Conservation (phyloP, 2,113 vertebrate species). For the Mesocricetus auratus region DNA sequence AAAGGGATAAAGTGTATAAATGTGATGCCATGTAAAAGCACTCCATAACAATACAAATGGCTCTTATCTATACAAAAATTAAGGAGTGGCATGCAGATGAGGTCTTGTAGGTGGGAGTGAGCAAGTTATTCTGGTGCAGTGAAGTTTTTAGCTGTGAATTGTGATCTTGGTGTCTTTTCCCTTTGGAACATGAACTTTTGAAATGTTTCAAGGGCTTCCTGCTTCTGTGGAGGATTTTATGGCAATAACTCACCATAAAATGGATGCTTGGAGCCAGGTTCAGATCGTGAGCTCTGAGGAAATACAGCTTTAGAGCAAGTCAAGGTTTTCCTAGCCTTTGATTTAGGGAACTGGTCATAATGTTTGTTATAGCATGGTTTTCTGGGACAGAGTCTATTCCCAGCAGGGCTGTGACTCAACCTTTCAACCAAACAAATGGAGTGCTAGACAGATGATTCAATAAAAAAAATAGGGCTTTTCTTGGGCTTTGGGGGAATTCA, state of each 20-base stretch:
- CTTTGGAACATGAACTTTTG: conserved; percentile 32
- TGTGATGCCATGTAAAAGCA: conserved; percentile 1
- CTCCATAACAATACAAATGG: neutral
- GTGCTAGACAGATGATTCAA: conserved; percentile 18
- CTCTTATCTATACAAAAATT: conserved; percentile 14
- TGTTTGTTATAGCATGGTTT: conserved; percentile 51
- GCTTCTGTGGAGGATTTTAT: conserved; percentile 9
- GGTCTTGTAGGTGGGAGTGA: conserved; percentile 19
- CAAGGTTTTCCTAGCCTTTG: conserved; percentile 46
- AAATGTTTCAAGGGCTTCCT: conserved; percentile 52
- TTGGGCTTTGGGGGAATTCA: conserved; percentile 21
- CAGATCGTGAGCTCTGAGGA: conserved; percentile 45
- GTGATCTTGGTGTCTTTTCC: conserved; percentile 45
- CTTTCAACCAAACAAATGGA: conserved; percentile 55
- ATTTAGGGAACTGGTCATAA: conserved; percentile 46
- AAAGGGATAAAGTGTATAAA: conserved; percentile 16
- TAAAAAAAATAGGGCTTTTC: conserved; percentile 43
- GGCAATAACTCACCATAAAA: conserved; percentile 47
- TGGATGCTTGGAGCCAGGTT: conserved; percentile 50
- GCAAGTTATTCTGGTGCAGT: conserved; percentile 46
- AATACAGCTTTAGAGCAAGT: conserved; percentile 48
- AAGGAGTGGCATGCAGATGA: neutral
- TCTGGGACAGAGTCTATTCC: conserved; percentile 60
- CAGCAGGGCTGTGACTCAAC: conserved; percentile 53
- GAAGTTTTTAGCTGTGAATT: conserved; percentile 51